Evolutionary conservation across 2,797 vertebrate species (phyloP).

Genomic region (Podarcis siculus): DNA sequence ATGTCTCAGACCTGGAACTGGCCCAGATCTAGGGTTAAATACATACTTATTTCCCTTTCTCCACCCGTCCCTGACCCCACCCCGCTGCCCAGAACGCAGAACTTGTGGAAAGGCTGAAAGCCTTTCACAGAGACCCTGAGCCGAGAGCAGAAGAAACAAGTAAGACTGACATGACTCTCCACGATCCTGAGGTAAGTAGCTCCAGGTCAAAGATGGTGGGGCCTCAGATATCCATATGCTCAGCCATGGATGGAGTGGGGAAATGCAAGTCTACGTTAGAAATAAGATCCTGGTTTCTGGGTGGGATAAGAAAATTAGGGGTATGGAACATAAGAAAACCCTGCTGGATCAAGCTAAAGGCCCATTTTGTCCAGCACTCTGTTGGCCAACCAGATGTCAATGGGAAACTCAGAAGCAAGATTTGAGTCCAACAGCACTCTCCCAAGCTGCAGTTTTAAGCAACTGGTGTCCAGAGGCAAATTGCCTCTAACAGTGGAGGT

Average conservation of each 20-base stretch:
- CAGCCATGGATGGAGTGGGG: background rate
- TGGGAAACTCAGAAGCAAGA: too few species aligned
- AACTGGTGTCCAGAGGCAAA: too few species aligned
- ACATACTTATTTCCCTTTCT: background rate
- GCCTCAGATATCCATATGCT: background rate
- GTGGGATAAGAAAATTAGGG: background rate
- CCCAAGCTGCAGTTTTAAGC: too few species aligned
- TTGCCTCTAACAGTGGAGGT: too few species aligned
- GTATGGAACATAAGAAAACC: background rate
- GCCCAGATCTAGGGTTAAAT: background rate
- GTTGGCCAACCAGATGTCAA: too few species aligned
- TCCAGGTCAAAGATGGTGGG: background rate
- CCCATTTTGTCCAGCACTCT: too few species aligned
- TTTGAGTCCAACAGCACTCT: too few species aligned
- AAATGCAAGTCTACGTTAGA: too few species aligned
- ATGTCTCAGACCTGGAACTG: background rate
- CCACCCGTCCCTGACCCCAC: background rate
- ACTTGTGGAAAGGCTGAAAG: slow-evolving; percentile 10
- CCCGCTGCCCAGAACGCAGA: background rate
- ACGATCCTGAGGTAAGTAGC: background rate
- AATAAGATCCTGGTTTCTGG: background rate
- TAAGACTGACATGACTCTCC: background rate
- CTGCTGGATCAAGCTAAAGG: too few species aligned
- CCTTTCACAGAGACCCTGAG: background rate
- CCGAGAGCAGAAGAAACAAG: background rate